Evolutionary conservation across 2,113 vertebrate genomes (phyloP).

Genomic region (Pipra filicauda): DNA sequence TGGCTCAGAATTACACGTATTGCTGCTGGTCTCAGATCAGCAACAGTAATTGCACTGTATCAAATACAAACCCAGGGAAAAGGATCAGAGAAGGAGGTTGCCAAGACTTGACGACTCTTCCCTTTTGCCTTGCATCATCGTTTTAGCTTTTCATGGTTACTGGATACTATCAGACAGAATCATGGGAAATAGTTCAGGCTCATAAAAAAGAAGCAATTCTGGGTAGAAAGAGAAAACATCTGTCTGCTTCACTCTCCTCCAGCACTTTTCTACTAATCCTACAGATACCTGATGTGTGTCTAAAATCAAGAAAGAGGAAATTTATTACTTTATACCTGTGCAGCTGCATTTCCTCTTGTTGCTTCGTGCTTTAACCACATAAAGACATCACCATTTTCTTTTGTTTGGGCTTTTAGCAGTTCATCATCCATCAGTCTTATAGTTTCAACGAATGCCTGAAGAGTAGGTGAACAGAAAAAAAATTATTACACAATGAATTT

Average conservation of each 20-base stretch:
- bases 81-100: background rate
- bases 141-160: background rate
- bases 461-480: background rate
- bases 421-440: conserved; percentile 81
- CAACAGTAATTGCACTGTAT: background rate
- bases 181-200: background rate
- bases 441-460: conserved; percentile 81
- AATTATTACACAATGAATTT: background rate
- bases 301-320: background rate
- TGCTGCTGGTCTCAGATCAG: background rate
- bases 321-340: conserved; percentile 77
- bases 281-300: background rate
- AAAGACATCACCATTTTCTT: conserved; percentile 80
- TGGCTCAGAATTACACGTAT: background rate
- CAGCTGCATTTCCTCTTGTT: conserved; percentile 80
- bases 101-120: background rate
- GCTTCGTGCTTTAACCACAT: conserved; percentile 88
- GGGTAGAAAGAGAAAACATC: background rate
- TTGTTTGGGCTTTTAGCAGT: conserved; percentile 76
- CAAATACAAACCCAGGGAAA: background rate
- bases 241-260: background rate
- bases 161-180: background rate
- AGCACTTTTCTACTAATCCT: background rate
- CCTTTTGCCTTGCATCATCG: background rate
- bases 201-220: background rate